Evolutionary conservation across 2,113 vertebrate genomes (phyloP).

Genomic region (Struthidea cinerea): DNA sequence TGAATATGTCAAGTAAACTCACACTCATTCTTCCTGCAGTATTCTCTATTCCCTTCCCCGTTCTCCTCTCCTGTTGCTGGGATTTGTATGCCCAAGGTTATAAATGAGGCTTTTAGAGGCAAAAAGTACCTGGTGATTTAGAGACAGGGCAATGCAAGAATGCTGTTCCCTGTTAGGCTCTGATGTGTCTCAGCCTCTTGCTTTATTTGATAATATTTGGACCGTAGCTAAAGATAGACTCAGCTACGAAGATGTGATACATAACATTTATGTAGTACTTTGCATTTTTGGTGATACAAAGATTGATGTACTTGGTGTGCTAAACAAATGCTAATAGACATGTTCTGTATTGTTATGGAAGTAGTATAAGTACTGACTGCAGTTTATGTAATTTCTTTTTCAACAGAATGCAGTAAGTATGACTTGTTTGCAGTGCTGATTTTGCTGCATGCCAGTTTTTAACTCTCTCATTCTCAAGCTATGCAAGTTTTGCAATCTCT

Average conservation of each 20-base stretch:
- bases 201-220: neutral
- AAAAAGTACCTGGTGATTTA: neutral
- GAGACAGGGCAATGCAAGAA: neutral
- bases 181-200: neutral
- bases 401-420: constrained; percentile 94
- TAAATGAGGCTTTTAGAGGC: neutral
- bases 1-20: neutral
- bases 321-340: neutral
- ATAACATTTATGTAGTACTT: neutral
- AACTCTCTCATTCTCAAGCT: constrained; percentile 34
- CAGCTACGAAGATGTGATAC: neutral
- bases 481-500: constrained; percentile 33
- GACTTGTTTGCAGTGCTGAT: constrained; percentile 75
- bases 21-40: neutral
- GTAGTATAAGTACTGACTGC: constrained; percentile 56
- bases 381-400: constrained; percentile 75
- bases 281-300: neutral
- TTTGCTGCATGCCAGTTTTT: constrained; percentile 79
- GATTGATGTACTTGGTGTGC: neutral
- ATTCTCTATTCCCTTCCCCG: neutral
- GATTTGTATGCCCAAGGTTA: neutral
- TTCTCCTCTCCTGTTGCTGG: neutral
- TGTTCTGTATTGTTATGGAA: neutral
- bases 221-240: neutral
- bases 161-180: neutral